These are phyloP conservation scores for Octomys mimax DNA, from an alignment of 2,797 vertebrate genomes.

Conservation along the genomic window DNA sequence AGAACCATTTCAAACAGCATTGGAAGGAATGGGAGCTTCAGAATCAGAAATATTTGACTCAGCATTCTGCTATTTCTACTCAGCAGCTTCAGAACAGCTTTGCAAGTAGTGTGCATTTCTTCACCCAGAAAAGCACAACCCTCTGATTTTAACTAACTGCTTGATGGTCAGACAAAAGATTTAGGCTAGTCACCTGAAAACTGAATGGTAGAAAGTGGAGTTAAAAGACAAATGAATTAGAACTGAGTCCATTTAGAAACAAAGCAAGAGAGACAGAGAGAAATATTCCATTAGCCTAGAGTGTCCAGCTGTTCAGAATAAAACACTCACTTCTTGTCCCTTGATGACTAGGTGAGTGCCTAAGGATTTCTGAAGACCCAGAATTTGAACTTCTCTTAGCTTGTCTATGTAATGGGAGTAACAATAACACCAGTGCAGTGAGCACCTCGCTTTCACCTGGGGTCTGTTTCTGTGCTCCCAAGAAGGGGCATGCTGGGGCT, in stretches of 20 bases:
- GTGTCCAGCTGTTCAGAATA: not conserved
- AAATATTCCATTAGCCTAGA: not conserved
- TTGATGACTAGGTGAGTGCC: not conserved
- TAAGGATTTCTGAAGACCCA: not conserved
- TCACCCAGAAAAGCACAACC: not conserved
- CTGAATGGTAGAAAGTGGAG: not conserved
- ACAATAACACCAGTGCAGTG: not conserved
- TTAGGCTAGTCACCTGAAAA: not conserved
- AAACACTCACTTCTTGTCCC: not conserved
- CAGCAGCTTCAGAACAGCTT: not conserved
- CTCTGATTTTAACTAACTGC: not conserved
- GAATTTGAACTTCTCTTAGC: not conserved
- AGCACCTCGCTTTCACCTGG: not conserved
- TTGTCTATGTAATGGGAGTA: not conserved
- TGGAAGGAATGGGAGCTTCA: not conserved
- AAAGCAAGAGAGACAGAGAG: not conserved
- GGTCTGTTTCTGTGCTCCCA: not conserved
- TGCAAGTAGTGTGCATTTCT: not conserved
- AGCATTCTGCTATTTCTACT: not conserved
- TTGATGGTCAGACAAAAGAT: not conserved
- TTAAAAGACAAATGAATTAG: not conserved
- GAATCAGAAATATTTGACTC: not conserved
- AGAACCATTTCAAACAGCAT: not conserved
- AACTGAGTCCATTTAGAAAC: not conserved
- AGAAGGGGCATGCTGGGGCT: not conserved